Evolutionary conservation across 1,140 invertebrate genomes (phyloP).

Genomic region (Diabrotica undecimpunctata): DNA sequence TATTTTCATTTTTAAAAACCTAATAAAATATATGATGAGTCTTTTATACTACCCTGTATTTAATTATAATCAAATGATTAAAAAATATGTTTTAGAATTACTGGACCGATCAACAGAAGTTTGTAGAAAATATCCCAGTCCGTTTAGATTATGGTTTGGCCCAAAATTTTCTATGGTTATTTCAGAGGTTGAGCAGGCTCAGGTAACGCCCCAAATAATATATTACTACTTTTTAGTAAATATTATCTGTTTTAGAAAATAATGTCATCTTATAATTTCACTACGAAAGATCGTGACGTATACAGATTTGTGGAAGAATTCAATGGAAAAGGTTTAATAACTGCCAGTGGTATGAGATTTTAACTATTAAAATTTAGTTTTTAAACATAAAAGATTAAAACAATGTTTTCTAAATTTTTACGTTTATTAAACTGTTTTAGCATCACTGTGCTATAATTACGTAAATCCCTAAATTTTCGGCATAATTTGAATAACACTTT

Average conservation of each 20-base stretch:
- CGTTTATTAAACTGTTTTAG: too few relatives aligned
- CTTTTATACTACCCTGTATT: too few relatives aligned
- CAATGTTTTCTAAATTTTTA: too few relatives aligned
- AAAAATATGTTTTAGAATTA: neutral
- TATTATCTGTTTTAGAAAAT: neutral
- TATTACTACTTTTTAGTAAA: too few relatives aligned
- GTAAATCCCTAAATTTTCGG: too few relatives aligned
- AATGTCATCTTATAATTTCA: neutral
- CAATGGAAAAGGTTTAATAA: constrained; percentile 29
- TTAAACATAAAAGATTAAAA: neutral
- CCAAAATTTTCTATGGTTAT: constrained; percentile 2
- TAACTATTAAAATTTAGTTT: neutral
- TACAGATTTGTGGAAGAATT: constrained; percentile 30
- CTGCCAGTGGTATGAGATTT: constrained; percentile 25
- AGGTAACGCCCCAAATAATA: too few relatives aligned
- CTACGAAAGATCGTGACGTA: constrained; percentile 6
- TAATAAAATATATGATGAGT: too few relatives aligned
- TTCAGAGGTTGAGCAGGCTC: neutral
- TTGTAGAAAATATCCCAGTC: constrained; percentile 6
- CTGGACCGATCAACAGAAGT: neutral
- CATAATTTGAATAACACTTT: too few relatives aligned
- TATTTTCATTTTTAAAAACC: too few relatives aligned
- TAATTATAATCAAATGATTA: neutral
- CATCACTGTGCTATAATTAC: too few relatives aligned
- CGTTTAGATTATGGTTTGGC: constrained; percentile 9